Evolutionary conservation across 2,888 invertebrate species (phyloP).

Genomic region (Pseudanteris insignis): DNA sequence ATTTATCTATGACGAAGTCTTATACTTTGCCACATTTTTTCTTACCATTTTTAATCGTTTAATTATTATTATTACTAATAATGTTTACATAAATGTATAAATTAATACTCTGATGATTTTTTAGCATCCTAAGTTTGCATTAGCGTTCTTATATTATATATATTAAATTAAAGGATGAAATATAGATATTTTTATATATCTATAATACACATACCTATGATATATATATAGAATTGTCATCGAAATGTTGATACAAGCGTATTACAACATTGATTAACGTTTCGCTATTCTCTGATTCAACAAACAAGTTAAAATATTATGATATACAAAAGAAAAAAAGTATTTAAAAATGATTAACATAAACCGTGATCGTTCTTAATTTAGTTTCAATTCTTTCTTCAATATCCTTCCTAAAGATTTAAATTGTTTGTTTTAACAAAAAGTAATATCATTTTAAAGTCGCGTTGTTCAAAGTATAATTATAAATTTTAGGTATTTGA

Average conservation of each 20-base stretch:
- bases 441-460: conserved; percentile 39
- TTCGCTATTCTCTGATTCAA: conserved; percentile 37
- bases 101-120: conserved; percentile 56
- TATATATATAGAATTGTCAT: conserved; percentile 39
- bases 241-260: conserved; percentile 32
- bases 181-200: conserved; percentile 39
- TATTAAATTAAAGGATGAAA: conserved; percentile 15
- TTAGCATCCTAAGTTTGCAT: conserved; percentile 54
- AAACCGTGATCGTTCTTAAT: conserved; percentile 39
- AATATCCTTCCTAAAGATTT: conserved; percentile 32
- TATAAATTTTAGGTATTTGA: conserved; percentile 50
- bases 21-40: conserved; percentile 8
- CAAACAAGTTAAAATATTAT: conserved; percentile 22
- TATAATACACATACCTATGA: conserved; percentile 26
- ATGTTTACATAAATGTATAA: conserved; percentile 56
- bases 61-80: conserved; percentile 52
- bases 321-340: conserved; percentile 25
- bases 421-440: not conserved
- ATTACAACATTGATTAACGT: conserved; percentile 30
- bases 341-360: conserved; percentile 28
- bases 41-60: conserved; percentile 49
- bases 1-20: conserved; percentile 16
- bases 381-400: conserved; percentile 31
- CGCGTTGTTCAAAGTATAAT: conserved; percentile 43
- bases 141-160: conserved; percentile 37